phyloP scores from a whole-genome alignment of 2,888 invertebrate species.

The Scelioninae gen. 1 region DNA sequence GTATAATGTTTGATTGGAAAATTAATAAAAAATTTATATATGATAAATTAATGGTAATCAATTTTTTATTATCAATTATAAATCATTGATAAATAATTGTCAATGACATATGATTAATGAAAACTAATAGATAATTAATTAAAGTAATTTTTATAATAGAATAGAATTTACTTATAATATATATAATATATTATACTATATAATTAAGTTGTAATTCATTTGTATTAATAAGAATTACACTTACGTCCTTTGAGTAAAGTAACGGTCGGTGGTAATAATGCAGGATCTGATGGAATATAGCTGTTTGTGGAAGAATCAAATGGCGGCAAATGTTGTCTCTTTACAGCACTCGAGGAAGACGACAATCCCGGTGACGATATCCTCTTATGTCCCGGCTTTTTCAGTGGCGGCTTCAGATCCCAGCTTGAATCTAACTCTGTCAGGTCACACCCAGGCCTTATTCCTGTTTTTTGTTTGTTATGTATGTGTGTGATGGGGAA shows the following conservation, averaged over 20 bases:
- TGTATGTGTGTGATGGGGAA: slow-evolving; percentile 79
- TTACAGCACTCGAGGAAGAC: slow-evolving; percentile 73
- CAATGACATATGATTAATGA: background rate
- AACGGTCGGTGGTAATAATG: slow-evolving; percentile 86
- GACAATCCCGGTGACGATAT: slow-evolving; percentile 77
- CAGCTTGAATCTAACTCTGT: slow-evolving; percentile 90
- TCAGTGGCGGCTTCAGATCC: slow-evolving; percentile 84
- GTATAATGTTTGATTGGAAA: no score
- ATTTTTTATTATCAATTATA: no score
- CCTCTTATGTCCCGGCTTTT: slow-evolving; percentile 81
- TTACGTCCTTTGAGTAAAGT: slow-evolving; percentile 85
- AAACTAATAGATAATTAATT: background rate
- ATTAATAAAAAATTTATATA: no score
- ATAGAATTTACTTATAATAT: background rate
- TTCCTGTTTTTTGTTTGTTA: slow-evolving; percentile 85
- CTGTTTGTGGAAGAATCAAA: slow-evolving; percentile 86
- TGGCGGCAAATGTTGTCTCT: slow-evolving; percentile 83
- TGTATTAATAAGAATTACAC: slow-evolving; percentile 50
- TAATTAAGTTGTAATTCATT: background rate
- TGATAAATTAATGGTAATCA: no score
- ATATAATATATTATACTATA: no score
- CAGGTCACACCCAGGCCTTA: slow-evolving; percentile 93
- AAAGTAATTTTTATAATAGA: no score
- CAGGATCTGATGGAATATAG: slow-evolving; percentile 86
- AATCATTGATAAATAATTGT: no score